phyloP scores from a whole-genome alignment of 2,113 vertebrate genomes.

The Oostethus manadensis region DNA sequence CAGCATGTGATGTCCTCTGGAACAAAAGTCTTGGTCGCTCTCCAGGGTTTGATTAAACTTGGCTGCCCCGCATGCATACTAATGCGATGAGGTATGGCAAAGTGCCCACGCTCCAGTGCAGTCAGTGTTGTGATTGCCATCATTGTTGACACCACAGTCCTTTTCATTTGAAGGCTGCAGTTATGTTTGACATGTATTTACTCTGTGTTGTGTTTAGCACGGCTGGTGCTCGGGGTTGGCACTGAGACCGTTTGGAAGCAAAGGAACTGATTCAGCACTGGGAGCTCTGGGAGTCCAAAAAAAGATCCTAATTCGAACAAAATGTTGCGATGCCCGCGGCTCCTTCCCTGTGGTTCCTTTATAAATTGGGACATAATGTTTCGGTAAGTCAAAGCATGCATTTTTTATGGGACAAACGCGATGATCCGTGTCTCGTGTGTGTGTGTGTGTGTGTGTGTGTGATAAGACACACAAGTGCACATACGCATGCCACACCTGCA shows the following conservation, averaged over 20 bases:
- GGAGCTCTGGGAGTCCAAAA: conserved; percentile 45
- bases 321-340: conserved; percentile 46
- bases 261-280: conserved; percentile 43
- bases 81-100: conserved; percentile 29
- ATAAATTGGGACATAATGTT: conserved; percentile 65
- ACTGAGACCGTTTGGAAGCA: conserved; percentile 24
- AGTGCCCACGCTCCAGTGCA: conserved; percentile 36
- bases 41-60: conserved; percentile 39
- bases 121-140: conserved; percentile 30
- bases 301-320: conserved; percentile 58
- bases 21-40: conserved; percentile 32
- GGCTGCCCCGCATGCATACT: conserved; percentile 28
- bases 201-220: not conserved
- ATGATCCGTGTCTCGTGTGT: conserved; percentile 53
- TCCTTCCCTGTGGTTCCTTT: conserved; percentile 49
- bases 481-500: conserved; percentile 48
- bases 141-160: conserved; percentile 9
- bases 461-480: conserved; percentile 27
- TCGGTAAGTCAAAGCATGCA: conserved; percentile 57
- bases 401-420: conserved; percentile 66
- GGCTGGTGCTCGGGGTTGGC: not conserved
- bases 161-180: conserved; percentile 22
- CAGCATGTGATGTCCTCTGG: conserved; percentile 30
- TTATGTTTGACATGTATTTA: conserved; percentile 25
- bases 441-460: conserved; percentile 21